Evolutionary conservation across 2,113 vertebrate genomes (phyloP).

Genomic region (Illadopsis cleaveri): DNA sequence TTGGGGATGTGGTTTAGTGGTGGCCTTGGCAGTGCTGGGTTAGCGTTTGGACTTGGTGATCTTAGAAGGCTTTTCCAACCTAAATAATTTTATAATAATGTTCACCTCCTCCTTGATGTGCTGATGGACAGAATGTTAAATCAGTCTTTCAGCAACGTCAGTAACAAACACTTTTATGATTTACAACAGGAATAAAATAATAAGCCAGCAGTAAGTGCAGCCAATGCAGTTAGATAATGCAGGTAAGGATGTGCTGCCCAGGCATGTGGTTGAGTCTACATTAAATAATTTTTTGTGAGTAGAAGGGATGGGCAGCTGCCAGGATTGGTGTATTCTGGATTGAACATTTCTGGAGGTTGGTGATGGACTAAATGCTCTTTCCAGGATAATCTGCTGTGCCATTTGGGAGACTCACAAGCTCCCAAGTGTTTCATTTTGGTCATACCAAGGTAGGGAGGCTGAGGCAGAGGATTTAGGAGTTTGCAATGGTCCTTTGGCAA

Average conservation of each 20-base stretch:
- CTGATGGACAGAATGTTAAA: neutral
- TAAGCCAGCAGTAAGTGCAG: neutral
- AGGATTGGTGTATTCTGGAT: neutral
- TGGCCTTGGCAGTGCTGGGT: neutral
- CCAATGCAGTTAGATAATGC: neutral
- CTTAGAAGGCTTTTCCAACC: neutral
- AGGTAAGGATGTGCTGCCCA: neutral
- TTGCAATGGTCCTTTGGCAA: neutral
- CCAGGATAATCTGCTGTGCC: neutral
- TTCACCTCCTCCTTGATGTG: neutral
- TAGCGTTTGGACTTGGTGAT: neutral
- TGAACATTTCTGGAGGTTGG: neutral
- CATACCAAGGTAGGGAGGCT: accelerated
- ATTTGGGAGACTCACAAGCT: neutral
- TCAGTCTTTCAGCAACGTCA: neutral
- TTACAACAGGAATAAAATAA: neutral
- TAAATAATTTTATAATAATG: neutral
- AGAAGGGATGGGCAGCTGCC: neutral
- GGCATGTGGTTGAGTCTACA: neutral
- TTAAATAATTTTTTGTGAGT: neutral
- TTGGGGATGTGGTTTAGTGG: neutral
- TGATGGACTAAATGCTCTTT: neutral
- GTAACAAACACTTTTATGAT: neutral
- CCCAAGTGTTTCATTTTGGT: accelerated
- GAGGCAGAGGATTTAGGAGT: neutral